A percentile compares a stretch with the other conserved stretches of the same genome.
Evolutionary conservation across 2,113 vertebrate genomes (phyloP).

Genomic region (Oreochromis niloticus): DNA sequence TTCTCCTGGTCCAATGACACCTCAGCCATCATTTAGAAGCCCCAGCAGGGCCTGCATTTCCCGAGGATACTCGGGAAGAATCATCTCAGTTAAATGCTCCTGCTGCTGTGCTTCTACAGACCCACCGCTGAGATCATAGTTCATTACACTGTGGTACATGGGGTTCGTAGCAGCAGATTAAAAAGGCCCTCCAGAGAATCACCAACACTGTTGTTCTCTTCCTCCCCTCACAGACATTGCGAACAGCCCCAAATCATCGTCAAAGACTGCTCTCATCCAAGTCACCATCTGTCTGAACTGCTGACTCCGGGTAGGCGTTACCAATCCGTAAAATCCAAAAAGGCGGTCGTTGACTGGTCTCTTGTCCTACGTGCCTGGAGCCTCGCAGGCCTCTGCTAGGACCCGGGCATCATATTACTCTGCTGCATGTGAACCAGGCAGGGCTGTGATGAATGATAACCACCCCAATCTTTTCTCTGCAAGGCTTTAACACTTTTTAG

Average conservation of each 20-base stretch:
- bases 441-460: neutral
- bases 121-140: accelerated
- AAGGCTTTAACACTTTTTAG: neutral
- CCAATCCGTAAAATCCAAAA: neutral
- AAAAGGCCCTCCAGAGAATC: neutral
- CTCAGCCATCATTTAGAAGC: neutral
- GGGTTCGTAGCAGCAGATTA: neutral
- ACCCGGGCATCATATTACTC: neutral
- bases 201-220: neutral
- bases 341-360: accelerated
- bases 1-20: neutral
- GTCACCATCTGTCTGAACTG: neutral
- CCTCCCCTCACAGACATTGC: neutral
- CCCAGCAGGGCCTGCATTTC: neutral
- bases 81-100: neutral
- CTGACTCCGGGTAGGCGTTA: neutral
- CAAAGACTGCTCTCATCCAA: neutral
- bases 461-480: neutral
- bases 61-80: neutral
- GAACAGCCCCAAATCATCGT: neutral
- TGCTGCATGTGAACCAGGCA: neutral
- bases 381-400: neutral
- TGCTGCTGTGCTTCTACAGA: neutral
- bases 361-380: neutral
- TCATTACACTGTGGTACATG: neutral